Conservation (phyloP, 2,113 vertebrate genomes). For the Probosciger aterrimus region DNA sequence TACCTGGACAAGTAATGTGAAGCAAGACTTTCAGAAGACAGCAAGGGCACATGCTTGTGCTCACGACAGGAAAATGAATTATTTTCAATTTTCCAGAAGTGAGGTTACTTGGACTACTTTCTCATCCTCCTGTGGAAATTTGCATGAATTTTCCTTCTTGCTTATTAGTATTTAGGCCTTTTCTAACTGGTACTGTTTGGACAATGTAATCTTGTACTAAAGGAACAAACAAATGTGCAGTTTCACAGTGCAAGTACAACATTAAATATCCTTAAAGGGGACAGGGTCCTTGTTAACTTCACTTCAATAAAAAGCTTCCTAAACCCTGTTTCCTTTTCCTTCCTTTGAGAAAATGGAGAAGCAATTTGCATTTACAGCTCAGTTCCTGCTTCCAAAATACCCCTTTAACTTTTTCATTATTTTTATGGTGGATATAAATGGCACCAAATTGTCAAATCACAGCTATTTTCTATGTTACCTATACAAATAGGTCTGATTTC, state of each 20-base stretch:
- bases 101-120: neutral
- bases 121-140: neutral
- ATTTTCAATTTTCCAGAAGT: neutral
- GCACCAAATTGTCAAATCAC: conserved; percentile 84
- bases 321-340: conserved; percentile 72
- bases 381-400: conserved; percentile 89
- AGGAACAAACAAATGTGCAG: neutral
- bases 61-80: neutral
- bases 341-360: conserved; percentile 79
- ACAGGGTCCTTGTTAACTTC: conserved; percentile 75
- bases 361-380: conserved; percentile 88
- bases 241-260: conserved; percentile 24
- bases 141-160: neutral
- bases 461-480: conserved; percentile 82
- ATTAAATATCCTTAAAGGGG: conserved; percentile 68
- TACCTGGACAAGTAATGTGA: neutral
- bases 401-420: conserved; percentile 75
- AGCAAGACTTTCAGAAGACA: neutral
- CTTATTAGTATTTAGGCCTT: neutral
- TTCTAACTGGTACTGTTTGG: neutral
- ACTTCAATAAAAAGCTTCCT: conserved; percentile 85
- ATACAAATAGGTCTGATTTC: conserved; percentile 86
- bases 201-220: neutral
- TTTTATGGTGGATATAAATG: conserved; percentile 85
- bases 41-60: neutral